Conservation (phyloP, 2,888 invertebrate species). For the Drosophila paranaensis region DNA sequence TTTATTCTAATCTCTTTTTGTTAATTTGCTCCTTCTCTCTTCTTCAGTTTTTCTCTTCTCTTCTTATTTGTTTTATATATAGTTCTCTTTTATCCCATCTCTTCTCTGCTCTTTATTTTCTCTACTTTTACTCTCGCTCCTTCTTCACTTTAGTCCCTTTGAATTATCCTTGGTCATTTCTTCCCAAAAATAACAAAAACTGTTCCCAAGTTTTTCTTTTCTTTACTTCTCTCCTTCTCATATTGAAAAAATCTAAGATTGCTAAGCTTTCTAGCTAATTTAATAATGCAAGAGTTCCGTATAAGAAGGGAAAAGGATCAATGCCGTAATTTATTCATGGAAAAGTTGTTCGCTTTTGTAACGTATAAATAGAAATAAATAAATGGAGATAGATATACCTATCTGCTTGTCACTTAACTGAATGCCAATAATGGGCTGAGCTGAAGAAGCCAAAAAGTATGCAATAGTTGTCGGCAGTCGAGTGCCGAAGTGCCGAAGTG, state of each 20-base stretch:
- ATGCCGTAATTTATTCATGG: constrained; percentile 37
- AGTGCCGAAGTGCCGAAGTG: constrained; percentile 58
- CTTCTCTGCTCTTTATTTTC: too few species aligned
- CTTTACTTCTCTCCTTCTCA: too few species aligned
- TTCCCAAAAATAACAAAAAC: not conserved
- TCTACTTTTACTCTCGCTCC: too few species aligned
- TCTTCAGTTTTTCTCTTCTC: too few species aligned
- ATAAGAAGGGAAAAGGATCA: constrained; percentile 9
- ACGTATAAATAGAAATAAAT: constrained; percentile 14
- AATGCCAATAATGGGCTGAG: constrained; percentile 41
- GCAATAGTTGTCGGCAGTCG: constrained; percentile 60
- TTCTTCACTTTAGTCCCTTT: not conserved
- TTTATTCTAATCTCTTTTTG: too few species aligned
- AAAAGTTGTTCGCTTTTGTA: constrained; percentile 17
- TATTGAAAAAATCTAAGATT: not conserved
- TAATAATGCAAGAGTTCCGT: not conserved
- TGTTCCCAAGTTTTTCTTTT: not conserved
- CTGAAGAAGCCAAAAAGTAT: constrained; percentile 69
- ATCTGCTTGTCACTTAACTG: constrained; percentile 23
- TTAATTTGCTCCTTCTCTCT: too few species aligned
- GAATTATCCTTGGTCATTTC: too few species aligned
- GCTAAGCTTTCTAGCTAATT: not conserved
- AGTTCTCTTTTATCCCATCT: too few species aligned
- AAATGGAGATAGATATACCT: constrained; percentile 12
- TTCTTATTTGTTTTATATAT: too few species aligned